Conservation (phyloP, 1,140 invertebrate genomes). For the Bemisia tabaci region DNA sequence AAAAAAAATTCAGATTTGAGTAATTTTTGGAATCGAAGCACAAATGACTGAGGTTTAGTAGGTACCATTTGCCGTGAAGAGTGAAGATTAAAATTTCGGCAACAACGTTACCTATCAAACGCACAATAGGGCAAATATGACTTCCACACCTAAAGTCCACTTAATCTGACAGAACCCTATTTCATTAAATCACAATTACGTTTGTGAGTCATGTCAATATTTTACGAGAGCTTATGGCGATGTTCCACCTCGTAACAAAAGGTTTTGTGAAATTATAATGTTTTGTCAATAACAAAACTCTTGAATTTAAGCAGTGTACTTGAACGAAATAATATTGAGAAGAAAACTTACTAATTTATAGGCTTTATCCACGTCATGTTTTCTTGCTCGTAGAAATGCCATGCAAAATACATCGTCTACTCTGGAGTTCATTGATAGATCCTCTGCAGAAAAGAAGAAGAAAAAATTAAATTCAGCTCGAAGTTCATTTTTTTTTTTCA, state of each 20-base stretch:
- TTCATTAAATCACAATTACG: no score
- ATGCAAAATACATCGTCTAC: slow-evolving; percentile 40
- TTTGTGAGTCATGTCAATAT: no score
- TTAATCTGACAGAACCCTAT: background rate
- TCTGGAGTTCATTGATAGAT: slow-evolving; percentile 23
- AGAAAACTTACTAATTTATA: slow-evolving; percentile 32
- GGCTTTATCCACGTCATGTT: slow-evolving; percentile 37
- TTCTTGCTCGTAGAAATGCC: slow-evolving; percentile 38
- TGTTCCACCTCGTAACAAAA: background rate
- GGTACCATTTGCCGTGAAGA: no score
- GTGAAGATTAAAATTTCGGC: no score
- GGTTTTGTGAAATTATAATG: background rate
- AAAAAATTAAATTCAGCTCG: background rate
- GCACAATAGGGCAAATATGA: no score
- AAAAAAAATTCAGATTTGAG: no score
- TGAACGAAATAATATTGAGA: background rate
- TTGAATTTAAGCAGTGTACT: background rate
- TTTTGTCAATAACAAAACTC: background rate
- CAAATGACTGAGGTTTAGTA: no score
- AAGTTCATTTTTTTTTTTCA: background rate
- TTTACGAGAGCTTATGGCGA: no score
- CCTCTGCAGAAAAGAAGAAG: slow-evolving; percentile 19
- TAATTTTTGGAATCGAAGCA: no score
- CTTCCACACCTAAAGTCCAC: no score
- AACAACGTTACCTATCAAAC: no score